Evolutionary conservation across 2,797 vertebrate species (phyloP).

Genomic region (Rhinophrynus dorsalis): DNA sequence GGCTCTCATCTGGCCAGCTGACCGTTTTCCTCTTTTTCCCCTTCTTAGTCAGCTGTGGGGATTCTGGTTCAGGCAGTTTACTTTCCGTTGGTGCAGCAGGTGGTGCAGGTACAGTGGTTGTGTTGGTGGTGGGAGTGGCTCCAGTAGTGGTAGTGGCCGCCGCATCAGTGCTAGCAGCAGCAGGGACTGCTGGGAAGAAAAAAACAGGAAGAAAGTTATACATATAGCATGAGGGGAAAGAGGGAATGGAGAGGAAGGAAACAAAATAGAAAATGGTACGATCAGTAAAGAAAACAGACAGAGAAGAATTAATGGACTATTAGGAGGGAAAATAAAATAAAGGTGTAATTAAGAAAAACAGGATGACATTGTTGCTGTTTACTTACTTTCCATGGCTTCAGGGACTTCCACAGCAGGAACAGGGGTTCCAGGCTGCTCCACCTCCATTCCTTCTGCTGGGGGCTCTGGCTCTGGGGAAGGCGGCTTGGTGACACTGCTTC

Average conservation of each 20-base stretch:
- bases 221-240: background rate
- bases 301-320: too few relatives aligned
- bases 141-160: too few relatives aligned
- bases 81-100: slow-evolving; percentile 39
- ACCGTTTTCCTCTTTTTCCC: slow-evolving; percentile 90
- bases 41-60: slow-evolving; percentile 76
- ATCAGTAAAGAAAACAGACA: too few relatives aligned
- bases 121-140: too few relatives aligned
- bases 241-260: background rate
- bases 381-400: slow-evolving; percentile 81
- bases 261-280: too few relatives aligned
- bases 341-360: background rate
- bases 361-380: too few relatives aligned
- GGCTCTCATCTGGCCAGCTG: slow-evolving; percentile 87
- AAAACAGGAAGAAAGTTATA: background rate
- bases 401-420: slow-evolving; percentile 84
- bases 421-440: slow-evolving; percentile 85
- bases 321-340: background rate
- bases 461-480: slow-evolving; percentile 78
- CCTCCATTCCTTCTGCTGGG: slow-evolving; percentile 75
- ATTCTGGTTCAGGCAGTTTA: slow-evolving; percentile 64
- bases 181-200: slow-evolving; percentile 48
- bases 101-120: too few relatives aligned
- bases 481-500: slow-evolving; percentile 69
- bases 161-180: too few relatives aligned